Percentiles rank a stretch among this genome's conserved stretches.
Conservation (phyloP, 1,140 invertebrate genomes). For the Drosophila yakuba region DNA sequence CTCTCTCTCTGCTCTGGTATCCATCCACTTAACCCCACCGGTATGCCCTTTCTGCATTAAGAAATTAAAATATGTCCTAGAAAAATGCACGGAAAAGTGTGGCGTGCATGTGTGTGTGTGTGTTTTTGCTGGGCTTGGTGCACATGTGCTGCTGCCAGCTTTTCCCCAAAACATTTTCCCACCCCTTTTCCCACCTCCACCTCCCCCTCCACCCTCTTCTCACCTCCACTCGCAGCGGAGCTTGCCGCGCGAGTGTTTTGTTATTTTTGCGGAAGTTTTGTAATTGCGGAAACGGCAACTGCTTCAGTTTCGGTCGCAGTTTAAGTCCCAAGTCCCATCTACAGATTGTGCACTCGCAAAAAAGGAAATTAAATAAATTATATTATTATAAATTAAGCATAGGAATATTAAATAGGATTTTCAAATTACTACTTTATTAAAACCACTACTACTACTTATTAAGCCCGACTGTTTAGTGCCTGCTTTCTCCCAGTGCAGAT, state of each 20-base stretch:
- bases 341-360: slow-evolving; percentile 23
- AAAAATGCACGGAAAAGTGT: slow-evolving; percentile 59
- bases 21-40: not conserved
- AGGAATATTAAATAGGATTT: too few species aligned
- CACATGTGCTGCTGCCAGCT: slow-evolving; percentile 62
- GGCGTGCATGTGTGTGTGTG: slow-evolving; percentile 2
- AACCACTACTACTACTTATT: too few species aligned
- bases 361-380: not conserved
- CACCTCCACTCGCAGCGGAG: slow-evolving; percentile 1
- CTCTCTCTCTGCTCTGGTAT: not conserved
- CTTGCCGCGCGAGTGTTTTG: slow-evolving; percentile 64
- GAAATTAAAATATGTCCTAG: slow-evolving; percentile 78
- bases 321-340: slow-evolving; percentile 22
- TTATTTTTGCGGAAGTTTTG: slow-evolving; percentile 81
- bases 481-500: not conserved
- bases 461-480: rapidly evolving
- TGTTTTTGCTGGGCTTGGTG: slow-evolving; percentile 13
- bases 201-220: too few species aligned
- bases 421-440: too few species aligned
- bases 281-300: slow-evolving; percentile 81
- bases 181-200: too few species aligned
- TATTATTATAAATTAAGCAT: too few species aligned
- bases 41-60: slow-evolving; percentile 77
- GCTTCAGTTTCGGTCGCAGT: slow-evolving; percentile 50
- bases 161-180: not conserved